A percentile compares a stretch with the other conserved stretches of the same genome.
These are phyloP conservation scores for Porphyrio hochstetteri DNA, from an alignment of 2,113 vertebrate species.

Conservation along the genomic window DNA sequence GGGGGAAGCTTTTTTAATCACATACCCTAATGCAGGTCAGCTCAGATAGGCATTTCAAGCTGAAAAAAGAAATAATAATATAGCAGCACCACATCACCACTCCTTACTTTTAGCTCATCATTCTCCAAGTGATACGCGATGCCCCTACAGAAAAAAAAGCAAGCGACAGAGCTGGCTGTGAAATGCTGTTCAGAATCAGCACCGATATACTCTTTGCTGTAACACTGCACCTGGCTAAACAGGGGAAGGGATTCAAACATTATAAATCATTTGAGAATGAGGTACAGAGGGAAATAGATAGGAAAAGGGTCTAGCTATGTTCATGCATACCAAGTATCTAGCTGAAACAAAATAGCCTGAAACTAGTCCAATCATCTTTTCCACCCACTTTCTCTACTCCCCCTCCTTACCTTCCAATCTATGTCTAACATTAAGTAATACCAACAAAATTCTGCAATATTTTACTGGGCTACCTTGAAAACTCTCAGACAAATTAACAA, in stretches of 20 bases:
- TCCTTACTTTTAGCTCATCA: not conserved
- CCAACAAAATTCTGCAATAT: not conserved
- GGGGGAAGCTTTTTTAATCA: not conserved
- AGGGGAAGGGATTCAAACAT: slow-evolving; percentile 22
- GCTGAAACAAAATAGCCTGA: slow-evolving; percentile 14
- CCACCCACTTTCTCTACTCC: not conserved
- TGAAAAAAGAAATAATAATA: not conserved
- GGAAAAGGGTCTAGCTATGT: slow-evolving; percentile 14
- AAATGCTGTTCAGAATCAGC: slow-evolving; percentile 28
- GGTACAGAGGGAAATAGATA: slow-evolving; percentile 29
- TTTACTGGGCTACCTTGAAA: not conserved
- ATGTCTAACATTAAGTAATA: not conserved
- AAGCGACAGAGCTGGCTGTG: not conserved
- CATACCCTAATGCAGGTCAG: not conserved
- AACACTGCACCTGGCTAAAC: slow-evolving; percentile 28
- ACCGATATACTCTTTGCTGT: not conserved
- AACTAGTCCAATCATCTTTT: slow-evolving; percentile 1
- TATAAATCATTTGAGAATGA: slow-evolving; percentile 45
- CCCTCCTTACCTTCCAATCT: not conserved
- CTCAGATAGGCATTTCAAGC: not conserved
- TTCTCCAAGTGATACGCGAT: fast-evolving
- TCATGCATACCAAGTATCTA: slow-evolving; percentile 30
- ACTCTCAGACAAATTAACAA: not conserved
- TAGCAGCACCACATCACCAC: not conserved
- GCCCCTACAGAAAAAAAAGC: not conserved